phyloP scores from a whole-genome alignment of 2,113 vertebrate genomes.

The Sylvilagus bachmani region DNA sequence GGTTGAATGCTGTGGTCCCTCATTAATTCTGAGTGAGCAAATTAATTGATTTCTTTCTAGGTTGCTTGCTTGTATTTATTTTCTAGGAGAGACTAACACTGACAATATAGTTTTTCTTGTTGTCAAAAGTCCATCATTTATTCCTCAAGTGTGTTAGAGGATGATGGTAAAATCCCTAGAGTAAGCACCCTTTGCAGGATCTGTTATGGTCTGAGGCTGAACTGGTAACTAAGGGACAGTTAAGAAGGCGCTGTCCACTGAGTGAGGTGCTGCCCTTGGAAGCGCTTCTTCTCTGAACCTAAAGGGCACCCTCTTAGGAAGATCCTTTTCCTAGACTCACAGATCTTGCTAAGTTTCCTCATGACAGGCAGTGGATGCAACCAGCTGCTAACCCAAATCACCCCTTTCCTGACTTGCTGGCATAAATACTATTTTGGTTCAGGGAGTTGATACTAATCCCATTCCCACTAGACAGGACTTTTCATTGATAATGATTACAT shows the following conservation, averaged over 20 bases:
- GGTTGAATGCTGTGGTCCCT: neutral
- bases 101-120: conserved; percentile 11
- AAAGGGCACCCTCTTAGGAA: neutral
- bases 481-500: neutral
- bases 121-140: neutral
- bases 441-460: neutral
- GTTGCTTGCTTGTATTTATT: conserved; percentile 18
- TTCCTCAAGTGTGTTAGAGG: neutral
- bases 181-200: neutral
- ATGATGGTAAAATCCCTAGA: conserved; percentile 41
- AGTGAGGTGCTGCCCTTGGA: neutral
- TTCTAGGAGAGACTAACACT: neutral
- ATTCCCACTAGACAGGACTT: neutral
- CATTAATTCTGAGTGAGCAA: neutral
- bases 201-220: neutral
- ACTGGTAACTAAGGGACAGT: neutral
- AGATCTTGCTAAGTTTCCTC: neutral
- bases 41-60: conserved; percentile 36
- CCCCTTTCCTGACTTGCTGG: neutral
- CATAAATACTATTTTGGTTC: neutral
- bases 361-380: neutral
- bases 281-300: conserved; percentile 4
- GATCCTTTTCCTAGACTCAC: neutral
- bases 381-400: neutral
- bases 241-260: neutral